These are phyloP conservation scores for Macaca nemestrina DNA, from an alignment of 2,113 vertebrate genomes.

Conservation along the genomic window DNA sequence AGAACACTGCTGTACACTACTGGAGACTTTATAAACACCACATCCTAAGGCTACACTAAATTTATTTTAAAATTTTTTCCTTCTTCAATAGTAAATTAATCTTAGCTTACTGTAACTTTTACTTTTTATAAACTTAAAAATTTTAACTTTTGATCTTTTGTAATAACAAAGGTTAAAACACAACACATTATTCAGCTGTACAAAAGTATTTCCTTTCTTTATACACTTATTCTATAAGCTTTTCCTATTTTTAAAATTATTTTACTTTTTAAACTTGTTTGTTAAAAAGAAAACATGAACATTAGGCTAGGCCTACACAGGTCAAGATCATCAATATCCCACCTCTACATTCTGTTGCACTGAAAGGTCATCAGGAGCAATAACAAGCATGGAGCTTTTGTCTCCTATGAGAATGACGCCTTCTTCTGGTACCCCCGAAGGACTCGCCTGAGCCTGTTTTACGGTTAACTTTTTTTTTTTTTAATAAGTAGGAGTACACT, in stretches of 20 bases:
- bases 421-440: background rate
- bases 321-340: background rate
- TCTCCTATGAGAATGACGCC: background rate
- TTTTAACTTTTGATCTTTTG: background rate
- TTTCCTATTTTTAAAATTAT: background rate
- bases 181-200: background rate
- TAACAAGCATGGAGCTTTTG: background rate
- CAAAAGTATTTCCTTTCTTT: background rate
- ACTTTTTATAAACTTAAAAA: background rate
- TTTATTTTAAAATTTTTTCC: background rate
- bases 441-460: background rate
- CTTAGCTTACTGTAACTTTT: background rate
- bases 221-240: background rate
- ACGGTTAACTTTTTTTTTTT: background rate
- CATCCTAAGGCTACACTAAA: background rate
- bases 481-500: background rate
- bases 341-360: background rate
- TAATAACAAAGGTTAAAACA: background rate
- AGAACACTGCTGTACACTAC: background rate
- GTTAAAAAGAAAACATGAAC: too few species aligned
- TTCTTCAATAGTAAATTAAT: background rate
- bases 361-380: background rate
- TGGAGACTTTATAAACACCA: background rate
- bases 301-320: background rate
- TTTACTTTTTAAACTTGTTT: background rate